Evolutionary conservation across 2,797 vertebrate genomes (phyloP).

Genomic region (Galago senegalensis): DNA sequence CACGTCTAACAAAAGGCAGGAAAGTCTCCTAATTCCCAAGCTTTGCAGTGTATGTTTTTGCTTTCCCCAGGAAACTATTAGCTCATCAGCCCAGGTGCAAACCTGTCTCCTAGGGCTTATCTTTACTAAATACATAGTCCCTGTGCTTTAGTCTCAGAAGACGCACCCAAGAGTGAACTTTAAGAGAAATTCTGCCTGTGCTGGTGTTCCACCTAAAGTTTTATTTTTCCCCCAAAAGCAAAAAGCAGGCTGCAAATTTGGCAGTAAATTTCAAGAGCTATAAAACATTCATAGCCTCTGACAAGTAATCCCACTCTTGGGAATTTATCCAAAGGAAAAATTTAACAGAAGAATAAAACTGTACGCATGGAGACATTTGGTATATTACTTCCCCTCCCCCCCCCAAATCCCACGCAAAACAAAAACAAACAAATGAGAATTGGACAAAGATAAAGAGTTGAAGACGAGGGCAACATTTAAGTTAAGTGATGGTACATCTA

Average conservation of each 20-base stretch:
- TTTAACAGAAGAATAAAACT: conserved; percentile 50
- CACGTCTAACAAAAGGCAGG: neutral
- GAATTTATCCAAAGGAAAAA: conserved; percentile 71
- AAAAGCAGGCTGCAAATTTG: conserved; percentile 39
- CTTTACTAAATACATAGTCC: neutral
- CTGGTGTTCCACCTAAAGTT: neutral
- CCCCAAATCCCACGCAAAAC: too few relatives aligned
- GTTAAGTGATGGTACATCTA: neutral
- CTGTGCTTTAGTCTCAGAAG: conserved; percentile 31
- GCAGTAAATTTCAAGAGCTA: conserved; percentile 61
- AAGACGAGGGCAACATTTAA: neutral
- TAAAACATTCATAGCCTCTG: conserved; percentile 57
- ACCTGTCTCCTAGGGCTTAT: neutral
- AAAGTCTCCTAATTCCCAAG: neutral
- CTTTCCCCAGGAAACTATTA: conserved; percentile 36
- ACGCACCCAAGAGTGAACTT: conserved; percentile 18
- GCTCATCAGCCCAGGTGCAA: neutral
- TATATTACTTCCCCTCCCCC: neutral
- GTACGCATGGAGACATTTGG: neutral
- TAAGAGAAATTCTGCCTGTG: conserved; percentile 27
- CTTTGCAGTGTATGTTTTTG: neutral
- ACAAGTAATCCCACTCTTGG: conserved; percentile 66
- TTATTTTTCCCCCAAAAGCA: neutral
- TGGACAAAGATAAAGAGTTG: neutral
- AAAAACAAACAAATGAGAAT: conserved; percentile 11